Evolutionary conservation across 2,888 invertebrate species (phyloP).

Genomic region (Ophion ventricosus): DNA sequence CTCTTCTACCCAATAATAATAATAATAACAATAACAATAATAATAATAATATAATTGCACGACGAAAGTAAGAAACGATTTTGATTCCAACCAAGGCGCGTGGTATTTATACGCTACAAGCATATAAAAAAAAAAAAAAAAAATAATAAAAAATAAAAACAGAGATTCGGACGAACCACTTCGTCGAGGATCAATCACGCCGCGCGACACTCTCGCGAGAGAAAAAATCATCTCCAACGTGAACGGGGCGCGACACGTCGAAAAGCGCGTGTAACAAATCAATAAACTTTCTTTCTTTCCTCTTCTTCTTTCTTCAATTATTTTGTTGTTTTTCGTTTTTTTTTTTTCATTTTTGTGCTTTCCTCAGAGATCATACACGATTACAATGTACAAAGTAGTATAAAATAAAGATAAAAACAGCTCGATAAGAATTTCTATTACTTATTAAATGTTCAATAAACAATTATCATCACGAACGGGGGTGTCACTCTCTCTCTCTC

Average conservation of each 20-base stretch:
- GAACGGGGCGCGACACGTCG: constrained; percentile 74
- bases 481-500: too few species aligned
- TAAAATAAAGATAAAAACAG: constrained; percentile 80
- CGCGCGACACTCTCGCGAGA: constrained; percentile 3
- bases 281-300: constrained; percentile 79
- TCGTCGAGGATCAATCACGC: constrained; percentile 28
- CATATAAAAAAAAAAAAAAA: constrained; percentile 31
- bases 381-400: constrained; percentile 83
- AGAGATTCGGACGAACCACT: constrained; percentile 42
- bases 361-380: constrained; percentile 82
- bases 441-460: constrained; percentile 67
- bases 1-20: too few species aligned
- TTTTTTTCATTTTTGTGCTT: constrained; percentile 79
- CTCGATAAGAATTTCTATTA: constrained; percentile 79
- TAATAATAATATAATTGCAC: too few species aligned
- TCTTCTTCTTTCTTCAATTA: constrained; percentile 65
- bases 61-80: too few species aligned
- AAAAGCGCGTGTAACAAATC: constrained; percentile 80
- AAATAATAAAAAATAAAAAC: too few species aligned
- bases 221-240: constrained; percentile 66
- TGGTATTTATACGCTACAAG: constrained; percentile 15
- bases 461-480: constrained; percentile 65
- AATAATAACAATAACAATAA: too few species aligned
- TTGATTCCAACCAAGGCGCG: too few species aligned
- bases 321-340: constrained; percentile 65